Base-by-base conservation (phyloP, 2,113 vertebrate genomes). In the Corapipo altera region DNA sequence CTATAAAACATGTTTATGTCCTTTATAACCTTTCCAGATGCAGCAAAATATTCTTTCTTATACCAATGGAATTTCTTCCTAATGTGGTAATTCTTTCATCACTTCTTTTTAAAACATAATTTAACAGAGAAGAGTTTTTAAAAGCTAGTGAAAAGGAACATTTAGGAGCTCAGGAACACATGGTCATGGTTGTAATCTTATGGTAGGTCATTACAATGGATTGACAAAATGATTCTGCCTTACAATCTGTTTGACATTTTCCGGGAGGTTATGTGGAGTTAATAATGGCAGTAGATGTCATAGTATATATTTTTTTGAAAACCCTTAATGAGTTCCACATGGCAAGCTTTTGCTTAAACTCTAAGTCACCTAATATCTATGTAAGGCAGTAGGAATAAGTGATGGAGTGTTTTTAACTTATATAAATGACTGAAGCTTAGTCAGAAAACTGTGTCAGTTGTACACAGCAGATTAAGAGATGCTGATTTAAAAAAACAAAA, bases 231-330 rank as follows among this genome's bases (percentile, higher is more conserved):
- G 6, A 88, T 91, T 51, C 64, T 95, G 46, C 79, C 19, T 89
- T 67, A 51, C 65, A 80, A 75, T 75, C 52, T 83, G 33, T 59
- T 44, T 93, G 81, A 85, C 75, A 93, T 95, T 85, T 89, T 76
- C 62, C 72, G 67, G 84, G 92, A 93, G 87, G 46, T 92, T 91
- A 82, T 69, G 15, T 51, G 79, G 33, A 95, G 44, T 78, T 95
- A 73, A 91, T 89, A 95, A 84, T 8, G 23, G 52, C 22, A 67
- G 41, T 91, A 83, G 88, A 72, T 93, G 76, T 84, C 52, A 52
- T 9, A 58, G 15, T 24, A 7, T 37, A 48, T 79, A 91, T 91
- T 95, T 95, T 91, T 85, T 26, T 8, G 17, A 64, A 91, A 83
- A 32, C 9, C 8, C 13, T 93, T 94, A 87, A 75, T 85, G 18